phyloP scores from a whole-genome alignment of 2,113 vertebrate species.

The Apistogramma diplotaenia region DNA sequence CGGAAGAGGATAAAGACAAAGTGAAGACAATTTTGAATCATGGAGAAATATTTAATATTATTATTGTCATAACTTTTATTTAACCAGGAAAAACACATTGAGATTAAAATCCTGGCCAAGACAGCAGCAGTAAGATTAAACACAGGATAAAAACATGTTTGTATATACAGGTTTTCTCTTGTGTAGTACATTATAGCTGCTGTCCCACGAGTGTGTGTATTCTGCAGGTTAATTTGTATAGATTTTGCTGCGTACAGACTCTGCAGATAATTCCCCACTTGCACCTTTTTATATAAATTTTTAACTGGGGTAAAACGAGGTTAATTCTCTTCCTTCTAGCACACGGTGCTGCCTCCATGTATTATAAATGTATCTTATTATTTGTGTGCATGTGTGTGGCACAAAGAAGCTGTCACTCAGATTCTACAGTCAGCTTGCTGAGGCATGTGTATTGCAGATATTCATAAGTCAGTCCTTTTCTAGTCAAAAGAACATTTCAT shows the following conservation, averaged over 20 bases:
- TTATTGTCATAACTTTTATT: no score
- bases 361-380: not conserved
- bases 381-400: not conserved
- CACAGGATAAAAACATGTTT: not conserved
- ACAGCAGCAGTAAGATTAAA: no score
- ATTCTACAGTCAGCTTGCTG: slow-evolving; percentile 3
- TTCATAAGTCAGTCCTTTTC: not conserved
- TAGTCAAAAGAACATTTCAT: not conserved
- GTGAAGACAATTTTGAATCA: not conserved
- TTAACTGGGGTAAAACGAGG: not conserved
- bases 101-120: no score
- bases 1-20: not conserved
- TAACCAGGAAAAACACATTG: no score
- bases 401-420: not conserved
- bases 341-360: not conserved
- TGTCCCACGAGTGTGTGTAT: not conserved
- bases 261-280: not conserved
- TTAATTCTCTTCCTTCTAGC: not conserved
- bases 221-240: not conserved
- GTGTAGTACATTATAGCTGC: not conserved
- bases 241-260: not conserved
- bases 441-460: not conserved
- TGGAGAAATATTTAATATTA: no score
- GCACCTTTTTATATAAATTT: not conserved
- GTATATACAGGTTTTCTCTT: not conserved